Conservation (phyloP, 1,140 invertebrate genomes). For the Sitodiplosis mosellana region DNA sequence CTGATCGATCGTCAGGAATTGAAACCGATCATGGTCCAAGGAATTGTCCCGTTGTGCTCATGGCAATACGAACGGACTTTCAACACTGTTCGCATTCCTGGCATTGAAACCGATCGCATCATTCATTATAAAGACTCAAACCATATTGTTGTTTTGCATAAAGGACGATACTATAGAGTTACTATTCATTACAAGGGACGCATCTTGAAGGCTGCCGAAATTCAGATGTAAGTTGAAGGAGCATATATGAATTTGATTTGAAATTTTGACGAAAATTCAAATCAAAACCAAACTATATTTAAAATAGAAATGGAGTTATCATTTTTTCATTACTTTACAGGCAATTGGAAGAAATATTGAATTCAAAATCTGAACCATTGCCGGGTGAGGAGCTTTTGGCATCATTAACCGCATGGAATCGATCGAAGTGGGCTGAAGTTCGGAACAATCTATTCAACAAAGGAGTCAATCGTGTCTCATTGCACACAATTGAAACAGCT, state of each 20-base stretch:
- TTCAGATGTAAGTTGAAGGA: constrained; percentile 62
- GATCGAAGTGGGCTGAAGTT: constrained; percentile 75
- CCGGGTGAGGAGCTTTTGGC: constrained; percentile 76
- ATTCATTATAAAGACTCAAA: constrained; percentile 77
- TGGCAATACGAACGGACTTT: constrained; percentile 96
- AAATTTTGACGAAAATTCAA: too few relatives aligned
- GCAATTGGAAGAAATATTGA: constrained; percentile 84
- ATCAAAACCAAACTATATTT: background rate
- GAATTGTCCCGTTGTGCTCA: constrained; percentile 86
- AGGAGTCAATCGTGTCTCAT: constrained; percentile 65
- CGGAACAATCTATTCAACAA: constrained; percentile 48
- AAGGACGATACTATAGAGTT: constrained; percentile 90
- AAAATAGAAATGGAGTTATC: background rate
- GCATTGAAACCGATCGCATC: constrained; percentile 77
- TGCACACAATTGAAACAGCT: constrained; percentile 84
- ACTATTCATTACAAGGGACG: constrained; percentile 72
- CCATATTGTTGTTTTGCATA: constrained; percentile 85
- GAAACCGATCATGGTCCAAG: constrained; percentile 84
- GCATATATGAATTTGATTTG: too few relatives aligned
- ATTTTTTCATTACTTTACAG: constrained; percentile 28
- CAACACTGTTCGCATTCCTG: constrained; percentile 89
- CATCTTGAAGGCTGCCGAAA: constrained; percentile 66
- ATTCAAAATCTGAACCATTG: constrained; percentile 45
- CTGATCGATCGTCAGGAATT: constrained; percentile 84
- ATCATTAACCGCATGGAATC: constrained; percentile 80